Percentiles rank a stretch among this genome's conserved stretches.
phyloP scores from a whole-genome alignment of 2,888 invertebrate genomes.

The Gonocerus acuteangulatus region DNA sequence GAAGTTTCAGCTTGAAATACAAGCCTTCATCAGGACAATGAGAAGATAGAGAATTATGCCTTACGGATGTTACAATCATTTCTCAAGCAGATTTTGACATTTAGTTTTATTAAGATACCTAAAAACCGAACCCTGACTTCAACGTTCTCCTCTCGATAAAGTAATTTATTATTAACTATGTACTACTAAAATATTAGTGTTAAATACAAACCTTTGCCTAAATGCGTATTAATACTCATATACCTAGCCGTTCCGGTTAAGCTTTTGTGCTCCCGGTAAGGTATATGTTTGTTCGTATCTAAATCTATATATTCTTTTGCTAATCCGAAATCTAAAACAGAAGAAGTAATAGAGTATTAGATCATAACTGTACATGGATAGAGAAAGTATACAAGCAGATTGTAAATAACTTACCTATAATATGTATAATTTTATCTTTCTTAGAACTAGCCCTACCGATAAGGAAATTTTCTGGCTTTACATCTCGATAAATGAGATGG shows the following conservation, averaged over 20 bases:
- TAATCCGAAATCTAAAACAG: conserved; percentile 89
- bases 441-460: conserved; percentile 95
- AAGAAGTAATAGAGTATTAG: conserved; percentile 32
- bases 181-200: too few species aligned
- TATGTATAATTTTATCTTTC: conserved; percentile 97
- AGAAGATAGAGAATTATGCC: too few species aligned
- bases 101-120: too few species aligned
- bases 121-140: too few species aligned
- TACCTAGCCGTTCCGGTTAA: conserved; percentile 99
- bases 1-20: too few species aligned
- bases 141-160: too few species aligned
- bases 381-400: conserved; percentile 5
- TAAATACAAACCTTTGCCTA: conserved; percentile 86
- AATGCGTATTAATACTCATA: conserved; percentile 99
- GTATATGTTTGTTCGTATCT: conserved; percentile 99
- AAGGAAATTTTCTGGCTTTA: conserved; percentile 99
- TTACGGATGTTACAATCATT: too few species aligned
- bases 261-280: conserved; percentile 99
- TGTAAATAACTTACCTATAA: conserved; percentile 64
- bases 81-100: too few species aligned
- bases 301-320: conserved; percentile 99
- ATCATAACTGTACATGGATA: not conserved
- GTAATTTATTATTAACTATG: too few species aligned
- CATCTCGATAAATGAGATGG: conserved; percentile 97
- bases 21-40: too few species aligned